phyloP scores from a whole-genome alignment of 2,113 vertebrate genomes.

The Cyanistes caeruleus region DNA sequence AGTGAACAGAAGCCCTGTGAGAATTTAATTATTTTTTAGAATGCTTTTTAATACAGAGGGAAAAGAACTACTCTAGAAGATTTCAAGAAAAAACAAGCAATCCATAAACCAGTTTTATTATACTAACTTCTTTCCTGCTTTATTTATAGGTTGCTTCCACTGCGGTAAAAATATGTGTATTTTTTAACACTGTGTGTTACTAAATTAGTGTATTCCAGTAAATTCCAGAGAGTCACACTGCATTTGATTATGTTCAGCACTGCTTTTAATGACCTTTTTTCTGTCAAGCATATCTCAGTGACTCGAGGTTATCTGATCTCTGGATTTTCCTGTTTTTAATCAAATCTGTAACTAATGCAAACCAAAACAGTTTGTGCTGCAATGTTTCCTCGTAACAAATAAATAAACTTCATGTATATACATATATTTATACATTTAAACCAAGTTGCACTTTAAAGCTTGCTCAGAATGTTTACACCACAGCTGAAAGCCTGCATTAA shows the following conservation, averaged over 20 bases:
- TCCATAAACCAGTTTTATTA: neutral
- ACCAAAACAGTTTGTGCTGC: conserved; percentile 44
- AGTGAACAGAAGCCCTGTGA: neutral
- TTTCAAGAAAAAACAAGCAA: conserved; percentile 6
- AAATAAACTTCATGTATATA: neutral
- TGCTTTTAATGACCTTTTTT: neutral
- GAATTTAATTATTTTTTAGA: neutral
- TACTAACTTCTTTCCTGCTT: neutral
- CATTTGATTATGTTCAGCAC: neutral
- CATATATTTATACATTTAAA: neutral
- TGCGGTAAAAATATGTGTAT: neutral
- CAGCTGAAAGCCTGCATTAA: conserved; percentile 20
- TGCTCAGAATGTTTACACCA: conserved; percentile 40
- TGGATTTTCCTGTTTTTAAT: conserved; percentile 19
- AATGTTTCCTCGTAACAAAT: conserved; percentile 15
- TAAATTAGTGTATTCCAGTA: neutral
- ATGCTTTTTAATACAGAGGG: neutral
- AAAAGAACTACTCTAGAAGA: neutral
- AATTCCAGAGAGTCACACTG: neutral
- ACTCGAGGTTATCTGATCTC: conserved; percentile 7
- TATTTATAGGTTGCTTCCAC: neutral
- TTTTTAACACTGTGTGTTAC: neutral
- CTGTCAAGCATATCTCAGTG: neutral
- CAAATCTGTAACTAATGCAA: conserved; percentile 40
- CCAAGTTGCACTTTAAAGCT: conserved; percentile 14